Percentiles rank a stretch among this genome's conserved stretches.
These are phyloP conservation scores for Coecobrya sp. DNA, from an alignment of 2,888 invertebrate genomes.

Conservation along the genomic window DNA sequence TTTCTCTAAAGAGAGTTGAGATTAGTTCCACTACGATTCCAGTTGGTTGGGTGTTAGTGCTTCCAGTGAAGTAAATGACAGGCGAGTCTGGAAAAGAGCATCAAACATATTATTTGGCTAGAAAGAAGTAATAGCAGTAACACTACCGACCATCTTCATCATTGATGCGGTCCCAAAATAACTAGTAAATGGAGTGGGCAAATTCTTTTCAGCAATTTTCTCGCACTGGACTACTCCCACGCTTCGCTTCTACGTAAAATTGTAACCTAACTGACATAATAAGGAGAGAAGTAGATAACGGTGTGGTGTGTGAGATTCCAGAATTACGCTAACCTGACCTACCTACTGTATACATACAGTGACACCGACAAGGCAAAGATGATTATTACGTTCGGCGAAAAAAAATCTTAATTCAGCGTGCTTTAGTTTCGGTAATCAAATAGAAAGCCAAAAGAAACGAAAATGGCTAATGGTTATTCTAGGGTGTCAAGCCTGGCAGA, in stretches of 20 bases:
- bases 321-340: neutral
- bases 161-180: neutral
- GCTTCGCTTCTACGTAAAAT: neutral
- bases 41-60: conserved; percentile 58
- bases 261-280: neutral
- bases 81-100: conserved; percentile 2
- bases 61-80: conserved; percentile 51
- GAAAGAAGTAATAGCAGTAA: neutral
- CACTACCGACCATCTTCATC: neutral
- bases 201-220: neutral
- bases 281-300: conserved; percentile 2
- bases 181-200: neutral
- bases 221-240: neutral
- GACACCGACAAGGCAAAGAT: neutral
- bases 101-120: conserved; percentile 41
- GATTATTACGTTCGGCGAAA: neutral
- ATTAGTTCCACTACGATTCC: conserved; percentile 50
- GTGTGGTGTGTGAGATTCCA: neutral
- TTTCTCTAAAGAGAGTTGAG: conserved; percentile 46
- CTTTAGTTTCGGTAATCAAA: too few relatives aligned
- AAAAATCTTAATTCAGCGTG: neutral
- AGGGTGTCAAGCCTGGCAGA: too few relatives aligned
- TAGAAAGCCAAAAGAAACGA: too few relatives aligned
- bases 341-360: neutral
- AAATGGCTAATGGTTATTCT: too few relatives aligned